phyloP scores from a whole-genome alignment of 2,888 invertebrate species.

The Drosophila antonietae region DNA sequence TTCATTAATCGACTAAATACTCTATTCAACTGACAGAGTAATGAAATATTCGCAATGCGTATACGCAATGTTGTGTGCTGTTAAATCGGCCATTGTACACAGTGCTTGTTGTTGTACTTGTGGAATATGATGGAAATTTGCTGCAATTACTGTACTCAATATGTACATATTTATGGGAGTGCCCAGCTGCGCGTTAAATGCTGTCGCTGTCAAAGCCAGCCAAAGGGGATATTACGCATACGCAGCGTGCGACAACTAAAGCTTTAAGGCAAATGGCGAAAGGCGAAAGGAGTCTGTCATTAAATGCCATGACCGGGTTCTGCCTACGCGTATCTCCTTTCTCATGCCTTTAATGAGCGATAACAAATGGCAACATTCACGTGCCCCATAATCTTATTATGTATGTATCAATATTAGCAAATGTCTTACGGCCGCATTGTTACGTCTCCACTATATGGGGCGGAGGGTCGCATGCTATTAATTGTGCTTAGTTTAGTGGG shows the following conservation, averaged over 20 bases:
- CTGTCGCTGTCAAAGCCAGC: constrained; percentile 58
- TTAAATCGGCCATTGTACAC: constrained; percentile 30
- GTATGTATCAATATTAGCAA: constrained; percentile 66
- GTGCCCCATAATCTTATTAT: constrained; percentile 74
- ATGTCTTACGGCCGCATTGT: constrained; percentile 63
- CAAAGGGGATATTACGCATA: constrained; percentile 48
- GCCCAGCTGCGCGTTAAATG: constrained; percentile 45
- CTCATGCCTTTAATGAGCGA: constrained; percentile 58
- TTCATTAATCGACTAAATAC: constrained; percentile 39
- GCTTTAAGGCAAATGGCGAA: constrained; percentile 28
- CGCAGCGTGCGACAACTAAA: constrained; percentile 40
- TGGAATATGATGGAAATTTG: constrained; percentile 26
- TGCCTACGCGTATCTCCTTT: not conserved
- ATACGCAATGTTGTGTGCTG: constrained; percentile 16
- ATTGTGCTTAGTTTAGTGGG: constrained; percentile 74
- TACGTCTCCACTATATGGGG: constrained; percentile 22
- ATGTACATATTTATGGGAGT: constrained; percentile 19
- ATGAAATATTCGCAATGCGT: constrained; percentile 11
- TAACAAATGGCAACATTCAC: constrained; percentile 72
- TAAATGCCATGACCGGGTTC: constrained; percentile 44
- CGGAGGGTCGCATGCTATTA: constrained; percentile 56
- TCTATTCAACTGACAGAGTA: constrained; percentile 22
- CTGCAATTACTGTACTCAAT: constrained; percentile 36
- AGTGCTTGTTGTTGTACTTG: constrained; percentile 9
- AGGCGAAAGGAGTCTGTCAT: constrained; percentile 47